These are phyloP conservation scores for Catostomus latipinnis DNA, from an alignment of 2,797 vertebrate species.

Conservation along the genomic window DNA sequence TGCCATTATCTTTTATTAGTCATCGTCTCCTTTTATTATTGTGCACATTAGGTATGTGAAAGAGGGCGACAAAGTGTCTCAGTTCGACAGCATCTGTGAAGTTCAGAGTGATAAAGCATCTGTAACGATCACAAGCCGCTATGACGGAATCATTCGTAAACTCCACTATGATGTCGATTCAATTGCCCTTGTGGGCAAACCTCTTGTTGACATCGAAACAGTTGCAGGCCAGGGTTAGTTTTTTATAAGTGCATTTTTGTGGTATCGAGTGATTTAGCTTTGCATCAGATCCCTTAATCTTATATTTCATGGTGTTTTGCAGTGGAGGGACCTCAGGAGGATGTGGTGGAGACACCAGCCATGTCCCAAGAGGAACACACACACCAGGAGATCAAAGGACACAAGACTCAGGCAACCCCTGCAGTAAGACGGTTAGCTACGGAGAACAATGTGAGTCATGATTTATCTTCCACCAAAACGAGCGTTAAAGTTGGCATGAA, in stretches of 20 bases:
- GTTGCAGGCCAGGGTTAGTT: constrained; percentile 87
- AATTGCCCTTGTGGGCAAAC: constrained; percentile 88
- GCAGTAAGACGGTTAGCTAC: constrained; percentile 95
- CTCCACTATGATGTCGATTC: constrained; percentile 91
- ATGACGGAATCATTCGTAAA: constrained; percentile 90
- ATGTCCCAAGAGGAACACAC: constrained; percentile 95
- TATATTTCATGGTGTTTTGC: constrained; percentile 36
- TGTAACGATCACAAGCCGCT: constrained; percentile 97
- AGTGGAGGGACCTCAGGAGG: constrained; percentile 88
- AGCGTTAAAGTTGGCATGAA: no score
- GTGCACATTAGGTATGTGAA: constrained; percentile 88
- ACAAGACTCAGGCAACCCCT: constrained; percentile 93
- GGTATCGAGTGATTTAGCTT: not conserved
- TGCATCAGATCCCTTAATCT: not conserved
- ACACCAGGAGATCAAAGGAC: constrained; percentile 96
- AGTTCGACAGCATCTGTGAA: constrained; percentile 99
- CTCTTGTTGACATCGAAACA: constrained; percentile 94
- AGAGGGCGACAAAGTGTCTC: constrained; percentile 93
- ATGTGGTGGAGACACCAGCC: constrained; percentile 93
- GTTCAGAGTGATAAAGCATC: constrained; percentile 98
- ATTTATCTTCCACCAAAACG: no score
- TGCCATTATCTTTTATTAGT: not conserved
- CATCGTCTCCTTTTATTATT: not conserved
- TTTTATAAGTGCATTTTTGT: no score
- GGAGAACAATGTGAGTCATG: constrained; percentile 90